Conservation (phyloP, 2,888 invertebrate species). For the Bursaphelenchus okinawaensis region DNA sequence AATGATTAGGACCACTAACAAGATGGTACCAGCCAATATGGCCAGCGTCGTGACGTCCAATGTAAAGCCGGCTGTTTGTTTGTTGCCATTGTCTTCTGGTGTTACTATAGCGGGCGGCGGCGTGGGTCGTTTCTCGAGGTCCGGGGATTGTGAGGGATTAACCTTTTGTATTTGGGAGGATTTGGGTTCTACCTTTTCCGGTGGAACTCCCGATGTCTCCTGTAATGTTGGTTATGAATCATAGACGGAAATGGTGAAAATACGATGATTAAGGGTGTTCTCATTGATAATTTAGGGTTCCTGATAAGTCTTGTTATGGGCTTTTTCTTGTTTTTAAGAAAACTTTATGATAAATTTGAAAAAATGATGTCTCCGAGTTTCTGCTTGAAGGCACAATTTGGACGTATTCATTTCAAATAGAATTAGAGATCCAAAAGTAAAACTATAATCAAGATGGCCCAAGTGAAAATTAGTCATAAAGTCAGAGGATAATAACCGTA, state of each 20-base stretch:
- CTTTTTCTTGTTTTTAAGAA: too few species aligned
- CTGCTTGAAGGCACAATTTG: not conserved
- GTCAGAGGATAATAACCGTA: not conserved
- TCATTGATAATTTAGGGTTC: too few species aligned
- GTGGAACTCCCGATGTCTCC: slow-evolving; percentile 1
- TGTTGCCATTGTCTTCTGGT: not conserved
- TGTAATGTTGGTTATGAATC: not conserved
- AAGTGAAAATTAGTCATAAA: too few species aligned
- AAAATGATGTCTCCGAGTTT: not conserved
- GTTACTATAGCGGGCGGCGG: not conserved
- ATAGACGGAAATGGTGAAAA: not conserved
- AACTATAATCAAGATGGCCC: too few species aligned
- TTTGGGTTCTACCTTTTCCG: not conserved
- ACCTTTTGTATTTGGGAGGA: not conserved
- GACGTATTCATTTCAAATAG: not conserved
- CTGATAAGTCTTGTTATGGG: too few species aligned
- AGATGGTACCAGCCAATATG: slow-evolving; percentile 1
- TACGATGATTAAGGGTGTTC: too few species aligned
- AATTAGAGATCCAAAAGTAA: too few species aligned
- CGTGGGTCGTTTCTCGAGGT: not conserved
- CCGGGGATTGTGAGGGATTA: not conserved
- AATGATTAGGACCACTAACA: slow-evolving; percentile 9
- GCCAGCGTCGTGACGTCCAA: slow-evolving; percentile 1
- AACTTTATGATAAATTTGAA: too few species aligned
- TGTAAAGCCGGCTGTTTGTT: not conserved